Percentiles rank a stretch among this genome's conserved stretches.
Conservation (phyloP, 2,113 vertebrate species). For the Nerophis ophidion region DNA sequence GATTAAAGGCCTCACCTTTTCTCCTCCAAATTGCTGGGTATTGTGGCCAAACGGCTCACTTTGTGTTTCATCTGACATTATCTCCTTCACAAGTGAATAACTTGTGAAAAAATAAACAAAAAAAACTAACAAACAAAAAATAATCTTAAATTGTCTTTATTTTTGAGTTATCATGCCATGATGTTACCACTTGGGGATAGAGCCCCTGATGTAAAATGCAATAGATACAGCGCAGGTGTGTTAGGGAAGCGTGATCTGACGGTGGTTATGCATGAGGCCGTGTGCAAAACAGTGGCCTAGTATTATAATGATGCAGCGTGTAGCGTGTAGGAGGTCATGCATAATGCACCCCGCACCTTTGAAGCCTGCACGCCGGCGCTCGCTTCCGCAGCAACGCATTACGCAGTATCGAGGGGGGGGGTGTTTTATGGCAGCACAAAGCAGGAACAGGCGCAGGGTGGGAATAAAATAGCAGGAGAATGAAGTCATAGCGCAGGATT, state of each 20-base stretch:
- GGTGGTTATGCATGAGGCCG: neutral
- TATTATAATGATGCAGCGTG: constrained; percentile 4
- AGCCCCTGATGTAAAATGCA: neutral
- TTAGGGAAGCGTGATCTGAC: too few species aligned
- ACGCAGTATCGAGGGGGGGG: neutral
- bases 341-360: constrained; percentile 63
- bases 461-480: constrained; percentile 8
- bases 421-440: constrained; percentile 5
- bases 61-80: too few species aligned
- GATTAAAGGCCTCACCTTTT: too few species aligned
- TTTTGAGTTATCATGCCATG: too few species aligned
- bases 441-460: neutral
- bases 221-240: neutral
- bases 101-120: too few species aligned
- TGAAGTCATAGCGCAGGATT: neutral
- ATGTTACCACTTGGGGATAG: too few species aligned
- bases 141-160: too few species aligned
- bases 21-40: too few species aligned
- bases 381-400: constrained; percentile 42
- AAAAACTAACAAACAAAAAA: too few species aligned
- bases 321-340: constrained; percentile 56
- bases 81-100: too few species aligned
- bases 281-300: neutral
- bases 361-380: constrained; percentile 47
- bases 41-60: too few species aligned